phyloP scores from a whole-genome alignment of 2,888 invertebrate genomes.

The Cheilosia urbana region DNA sequence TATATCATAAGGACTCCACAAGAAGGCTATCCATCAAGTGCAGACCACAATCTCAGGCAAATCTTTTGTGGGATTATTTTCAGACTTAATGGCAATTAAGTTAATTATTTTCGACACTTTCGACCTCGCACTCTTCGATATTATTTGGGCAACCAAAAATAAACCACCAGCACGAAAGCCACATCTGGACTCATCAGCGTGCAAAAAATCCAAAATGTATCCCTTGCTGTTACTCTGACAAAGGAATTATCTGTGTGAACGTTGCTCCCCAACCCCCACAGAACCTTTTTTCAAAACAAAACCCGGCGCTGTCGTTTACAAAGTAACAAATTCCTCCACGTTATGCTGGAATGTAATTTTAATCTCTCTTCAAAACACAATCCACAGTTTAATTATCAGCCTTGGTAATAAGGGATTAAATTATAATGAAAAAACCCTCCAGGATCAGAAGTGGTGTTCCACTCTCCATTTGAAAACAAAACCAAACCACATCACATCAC shows the following conservation, averaged over 20 bases:
- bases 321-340: constrained; percentile 45
- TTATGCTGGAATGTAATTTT: constrained; percentile 40
- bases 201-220: constrained; percentile 43
- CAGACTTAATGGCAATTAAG: constrained; percentile 42
- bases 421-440: constrained; percentile 63
- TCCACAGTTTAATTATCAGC: constrained; percentile 63
- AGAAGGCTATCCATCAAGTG: too few species aligned
- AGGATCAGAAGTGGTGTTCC: constrained; percentile 29
- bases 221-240: background rate
- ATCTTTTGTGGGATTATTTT: constrained; percentile 31
- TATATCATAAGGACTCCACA: too few species aligned
- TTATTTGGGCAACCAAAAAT: background rate
- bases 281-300: constrained; percentile 12
- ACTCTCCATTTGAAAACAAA: background rate
- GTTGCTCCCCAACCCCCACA: background rate
- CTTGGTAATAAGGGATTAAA: constrained; percentile 69
- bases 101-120: constrained; percentile 22
- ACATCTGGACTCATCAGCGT: constrained; percentile 54
- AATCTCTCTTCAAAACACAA: constrained; percentile 55
- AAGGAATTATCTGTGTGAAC: background rate
- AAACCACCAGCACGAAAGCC: background rate
- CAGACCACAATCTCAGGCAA: background rate
- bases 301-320: constrained; percentile 13
- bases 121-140: background rate
- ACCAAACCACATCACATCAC: constrained; percentile 64